A percentile compares a stretch with the other conserved stretches of the same genome.
These are phyloP conservation scores for Lysiphlebus fabarum DNA, from an alignment of 1,140 invertebrate genomes.

Conservation along the genomic window DNA sequence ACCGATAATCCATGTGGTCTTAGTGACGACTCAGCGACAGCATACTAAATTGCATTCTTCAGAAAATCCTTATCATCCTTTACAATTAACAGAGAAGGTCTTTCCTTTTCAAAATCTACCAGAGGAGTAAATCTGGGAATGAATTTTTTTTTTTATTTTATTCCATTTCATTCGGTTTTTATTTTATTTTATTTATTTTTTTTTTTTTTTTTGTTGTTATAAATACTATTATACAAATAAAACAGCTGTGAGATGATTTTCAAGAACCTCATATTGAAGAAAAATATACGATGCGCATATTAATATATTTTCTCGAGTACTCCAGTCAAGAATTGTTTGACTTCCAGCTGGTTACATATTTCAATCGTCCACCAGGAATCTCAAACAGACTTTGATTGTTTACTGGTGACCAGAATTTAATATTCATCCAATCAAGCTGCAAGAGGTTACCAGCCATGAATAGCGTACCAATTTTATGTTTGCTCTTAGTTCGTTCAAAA, in stretches of 20 bases:
- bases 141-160: too few species aligned
- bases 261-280: too few species aligned
- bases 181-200: too few species aligned
- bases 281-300: too few species aligned
- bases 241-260: too few species aligned
- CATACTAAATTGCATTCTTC: constrained; percentile 29
- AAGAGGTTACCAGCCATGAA: constrained; percentile 8
- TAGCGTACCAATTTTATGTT: constrained; percentile 14
- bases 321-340: constrained; percentile 12
- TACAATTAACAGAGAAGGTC: constrained; percentile 19
- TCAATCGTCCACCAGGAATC: constrained; percentile 23
- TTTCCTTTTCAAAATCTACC: not conserved
- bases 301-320: too few species aligned
- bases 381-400: constrained; percentile 20
- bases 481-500: constrained; percentile 15
- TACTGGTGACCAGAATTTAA: constrained; percentile 31
- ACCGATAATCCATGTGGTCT: constrained; percentile 21
- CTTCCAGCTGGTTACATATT: constrained; percentile 28
- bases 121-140: too few species aligned
- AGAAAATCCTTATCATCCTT: constrained; percentile 27
- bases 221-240: too few species aligned
- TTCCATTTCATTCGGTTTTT: too few species aligned
- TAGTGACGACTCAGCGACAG: constrained; percentile 12
- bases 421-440: constrained; percentile 29
- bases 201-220: too few species aligned